Evolutionary conservation across 2,113 vertebrate genomes (phyloP).

Genomic region (Fulmarus glacialis): DNA sequence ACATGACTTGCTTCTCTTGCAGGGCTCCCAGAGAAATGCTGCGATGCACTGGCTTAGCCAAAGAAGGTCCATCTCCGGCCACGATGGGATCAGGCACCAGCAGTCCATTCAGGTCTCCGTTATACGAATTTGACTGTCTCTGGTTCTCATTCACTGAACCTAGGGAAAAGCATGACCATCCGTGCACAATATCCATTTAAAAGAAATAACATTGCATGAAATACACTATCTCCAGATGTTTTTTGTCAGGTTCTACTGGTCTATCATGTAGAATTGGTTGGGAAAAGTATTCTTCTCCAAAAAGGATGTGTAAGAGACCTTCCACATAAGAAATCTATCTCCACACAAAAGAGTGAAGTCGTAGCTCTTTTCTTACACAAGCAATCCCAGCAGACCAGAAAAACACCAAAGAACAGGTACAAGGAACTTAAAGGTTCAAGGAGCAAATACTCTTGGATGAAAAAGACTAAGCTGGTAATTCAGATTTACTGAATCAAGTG

Average conservation of each 20-base stretch:
- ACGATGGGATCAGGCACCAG: conserved; percentile 85
- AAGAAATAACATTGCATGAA: not conserved
- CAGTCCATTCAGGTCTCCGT: conserved; percentile 93
- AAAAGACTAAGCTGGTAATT: not conserved
- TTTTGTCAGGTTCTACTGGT: not conserved
- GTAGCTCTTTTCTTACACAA: not conserved
- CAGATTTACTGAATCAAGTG: not conserved
- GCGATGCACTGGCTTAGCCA: conserved; percentile 79
- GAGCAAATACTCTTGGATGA: not conserved
- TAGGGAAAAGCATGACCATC: conserved; percentile 4
- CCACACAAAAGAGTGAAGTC: not conserved
- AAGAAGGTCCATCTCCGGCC: conserved; percentile 72
- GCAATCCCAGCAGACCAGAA: not conserved
- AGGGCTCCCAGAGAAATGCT: conserved; percentile 77
- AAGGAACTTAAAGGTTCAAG: not conserved
- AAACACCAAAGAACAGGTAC: not conserved
- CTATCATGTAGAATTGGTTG: not conserved
- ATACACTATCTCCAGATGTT: not conserved
- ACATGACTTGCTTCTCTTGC: conserved; percentile 93
- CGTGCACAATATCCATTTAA: not conserved
- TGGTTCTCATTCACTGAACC: conserved; percentile 81
- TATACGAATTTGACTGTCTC: conserved; percentile 82
- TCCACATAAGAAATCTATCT: not conserved
- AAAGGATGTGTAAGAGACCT: not conserved
- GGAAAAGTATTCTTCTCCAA: not conserved